Conservation (phyloP, 2,888 invertebrate species). For the Hemithea aestivaria region DNA sequence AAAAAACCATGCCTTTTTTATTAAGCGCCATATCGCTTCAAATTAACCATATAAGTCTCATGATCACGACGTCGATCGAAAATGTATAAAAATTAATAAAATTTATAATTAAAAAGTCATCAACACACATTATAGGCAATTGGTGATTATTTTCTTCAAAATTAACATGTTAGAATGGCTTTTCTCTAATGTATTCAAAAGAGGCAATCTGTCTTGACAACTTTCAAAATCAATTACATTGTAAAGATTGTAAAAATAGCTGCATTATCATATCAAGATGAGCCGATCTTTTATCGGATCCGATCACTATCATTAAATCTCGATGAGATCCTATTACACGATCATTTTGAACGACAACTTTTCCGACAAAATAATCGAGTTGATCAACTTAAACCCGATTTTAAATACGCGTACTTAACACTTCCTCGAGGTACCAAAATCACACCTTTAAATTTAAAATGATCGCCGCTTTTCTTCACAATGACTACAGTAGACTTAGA, state of each 20-base stretch:
- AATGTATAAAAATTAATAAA: no score
- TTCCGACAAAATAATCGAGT: slow-evolving; percentile 44
- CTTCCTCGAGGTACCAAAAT: slow-evolving; percentile 61
- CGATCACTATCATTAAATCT: slow-evolving; percentile 28
- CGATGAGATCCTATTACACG: slow-evolving; percentile 29
- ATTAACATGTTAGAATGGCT: no score
- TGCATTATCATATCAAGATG: slow-evolving; percentile 11
- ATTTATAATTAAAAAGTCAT: no score
- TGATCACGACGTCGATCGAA: no score
- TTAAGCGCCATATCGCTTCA: no score
- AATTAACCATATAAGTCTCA: no score
- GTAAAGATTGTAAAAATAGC: slow-evolving; percentile 4
- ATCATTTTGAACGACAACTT: slow-evolving; percentile 42
- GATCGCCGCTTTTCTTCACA: slow-evolving; percentile 58
- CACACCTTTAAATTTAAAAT: slow-evolving; percentile 71
- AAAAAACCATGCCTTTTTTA: no score
- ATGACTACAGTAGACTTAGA: slow-evolving; percentile 6
- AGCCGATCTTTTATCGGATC: slow-evolving; percentile 21
- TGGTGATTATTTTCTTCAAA: no score
- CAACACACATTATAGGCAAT: no score
- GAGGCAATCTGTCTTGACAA: background rate
- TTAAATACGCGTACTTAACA: slow-evolving; percentile 67
- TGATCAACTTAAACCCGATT: slow-evolving; percentile 50
- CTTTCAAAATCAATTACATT: slow-evolving; percentile 14
- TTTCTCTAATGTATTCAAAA: slow-evolving; percentile 38